Evolutionary conservation across 2,113 vertebrate genomes (phyloP), one percentile per base, ranked within the genome.

Genomic region (Amblyornis subalaris): DNA sequence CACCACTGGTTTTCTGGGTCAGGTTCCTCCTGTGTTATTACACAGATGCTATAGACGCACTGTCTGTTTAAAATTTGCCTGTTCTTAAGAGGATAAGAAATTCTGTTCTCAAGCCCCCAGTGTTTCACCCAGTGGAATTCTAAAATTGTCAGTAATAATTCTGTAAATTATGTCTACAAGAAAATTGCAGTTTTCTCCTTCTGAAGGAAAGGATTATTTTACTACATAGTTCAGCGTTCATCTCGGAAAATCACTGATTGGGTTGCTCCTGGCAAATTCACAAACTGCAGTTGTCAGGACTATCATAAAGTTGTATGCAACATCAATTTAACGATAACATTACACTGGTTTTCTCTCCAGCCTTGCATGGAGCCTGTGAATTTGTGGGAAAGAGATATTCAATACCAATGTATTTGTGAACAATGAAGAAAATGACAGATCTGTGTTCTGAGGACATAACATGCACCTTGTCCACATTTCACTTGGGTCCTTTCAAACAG

Each of bases 321-420:
- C 98, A 98, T 98, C 98, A 98, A 99, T 99, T 99, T 98, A 98
- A 98, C 94, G 98, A 98, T 98, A 98, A 96, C 97, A 98, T 98
- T 98, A 98, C 98, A 97, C 96, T 91, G 89, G 81, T 88, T 97
- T 97, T 96, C 97, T 74, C 55, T 95, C 88, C 95, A 89, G 97
- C 96, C 98, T 98, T 88, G 90, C 97, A 94, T 97, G 97, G 97
- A 97, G 97, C 98, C 98, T 98, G 97, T 65, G 97, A 97, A 98
- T 98, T 98, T 98, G 98, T 99, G 99, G 98, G 98, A 98, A 98
- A 98, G 98, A 97, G 98, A 98, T 98, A 99, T 98, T 99, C 98
- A 98, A 99, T 99, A 98, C 98, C 91, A 97, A 90, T 88, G 96
- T 96, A 98, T 97, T 98, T 97, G 97, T 85, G 96, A 97, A 98